Evolutionary conservation across 2,113 vertebrate genomes (phyloP).

Genomic region (Dendropsophus ebraccatus): DNA sequence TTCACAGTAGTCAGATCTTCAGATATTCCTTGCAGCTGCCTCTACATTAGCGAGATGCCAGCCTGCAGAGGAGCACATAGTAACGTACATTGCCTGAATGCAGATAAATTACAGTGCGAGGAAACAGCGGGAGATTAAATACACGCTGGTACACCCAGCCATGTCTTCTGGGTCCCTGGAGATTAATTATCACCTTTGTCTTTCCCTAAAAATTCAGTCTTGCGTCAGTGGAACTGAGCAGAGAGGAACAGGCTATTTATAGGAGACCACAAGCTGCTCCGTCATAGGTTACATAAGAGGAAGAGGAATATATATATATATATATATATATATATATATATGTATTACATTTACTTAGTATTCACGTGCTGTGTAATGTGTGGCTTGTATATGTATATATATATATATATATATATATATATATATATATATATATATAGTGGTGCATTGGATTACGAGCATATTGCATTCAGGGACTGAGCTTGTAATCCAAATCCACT

Average conservation of each 20-base stretch:
- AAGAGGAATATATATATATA: too few relatives aligned
- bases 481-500: too few relatives aligned
- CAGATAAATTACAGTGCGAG: slow-evolving; percentile 9
- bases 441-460: too few relatives aligned
- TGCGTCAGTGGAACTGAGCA: neutral
- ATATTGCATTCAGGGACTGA: too few relatives aligned
- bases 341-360: too few relatives aligned
- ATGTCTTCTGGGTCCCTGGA: slow-evolving; percentile 9
- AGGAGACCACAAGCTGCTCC: neutral
- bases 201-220: slow-evolving; percentile 11
- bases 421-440: too few relatives aligned
- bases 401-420: too few relatives aligned
- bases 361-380: too few relatives aligned
- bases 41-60: neutral
- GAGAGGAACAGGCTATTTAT: neutral
- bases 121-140: slow-evolving; percentile 29
- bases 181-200: slow-evolving; percentile 16
- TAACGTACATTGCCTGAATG: neutral
- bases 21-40: neutral
- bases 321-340: too few relatives aligned
- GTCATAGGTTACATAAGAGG: neutral
- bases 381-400: too few relatives aligned
- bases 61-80: neutral
- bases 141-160: neutral
- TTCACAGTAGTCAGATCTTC: neutral